Evolutionary conservation across 2,888 invertebrate species (phyloP).

Genomic region (Laspeyria flexula): DNA sequence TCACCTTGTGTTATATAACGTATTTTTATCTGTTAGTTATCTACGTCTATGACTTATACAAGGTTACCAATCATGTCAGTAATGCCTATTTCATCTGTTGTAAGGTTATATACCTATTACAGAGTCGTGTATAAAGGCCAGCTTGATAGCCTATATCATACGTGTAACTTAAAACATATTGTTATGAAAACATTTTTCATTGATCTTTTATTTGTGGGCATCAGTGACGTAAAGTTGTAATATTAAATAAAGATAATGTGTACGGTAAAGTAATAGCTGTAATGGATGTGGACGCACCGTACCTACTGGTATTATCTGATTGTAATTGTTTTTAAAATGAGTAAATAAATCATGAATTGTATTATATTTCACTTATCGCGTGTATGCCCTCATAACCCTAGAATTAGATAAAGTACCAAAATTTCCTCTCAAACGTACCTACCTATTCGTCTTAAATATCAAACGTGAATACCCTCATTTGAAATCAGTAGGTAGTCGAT

Average conservation of each 20-base stretch:
- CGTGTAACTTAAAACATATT: background rate
- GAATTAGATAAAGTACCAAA: background rate
- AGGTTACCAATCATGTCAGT: conserved; percentile 40
- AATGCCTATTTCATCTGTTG: conserved; percentile 25
- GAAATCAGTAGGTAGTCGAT: background rate
- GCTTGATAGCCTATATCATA: conserved; percentile 8
- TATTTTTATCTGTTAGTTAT: conserved; percentile 34
- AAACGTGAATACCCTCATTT: conserved; percentile 2
- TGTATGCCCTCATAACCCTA: background rate
- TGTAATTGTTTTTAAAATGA: background rate
- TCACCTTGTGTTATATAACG: conserved; percentile 54
- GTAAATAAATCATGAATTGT: conserved; percentile 1
- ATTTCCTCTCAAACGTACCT: background rate
- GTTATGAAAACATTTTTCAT: conserved; percentile 9
- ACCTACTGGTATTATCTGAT: background rate
- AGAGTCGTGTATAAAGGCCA: conserved; percentile 3
- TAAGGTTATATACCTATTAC: conserved; percentile 14
- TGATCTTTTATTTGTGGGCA: conserved; percentile 1
- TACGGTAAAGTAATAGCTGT: too few species aligned
- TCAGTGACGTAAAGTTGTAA: background rate
- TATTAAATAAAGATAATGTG: background rate
- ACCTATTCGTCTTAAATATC: background rate
- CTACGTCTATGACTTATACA: conserved; percentile 50
- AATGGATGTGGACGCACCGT: too few species aligned
- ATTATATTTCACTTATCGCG: background rate